Conservation (phyloP, 2,888 invertebrate species). For the Isoperla grammatica region DNA sequence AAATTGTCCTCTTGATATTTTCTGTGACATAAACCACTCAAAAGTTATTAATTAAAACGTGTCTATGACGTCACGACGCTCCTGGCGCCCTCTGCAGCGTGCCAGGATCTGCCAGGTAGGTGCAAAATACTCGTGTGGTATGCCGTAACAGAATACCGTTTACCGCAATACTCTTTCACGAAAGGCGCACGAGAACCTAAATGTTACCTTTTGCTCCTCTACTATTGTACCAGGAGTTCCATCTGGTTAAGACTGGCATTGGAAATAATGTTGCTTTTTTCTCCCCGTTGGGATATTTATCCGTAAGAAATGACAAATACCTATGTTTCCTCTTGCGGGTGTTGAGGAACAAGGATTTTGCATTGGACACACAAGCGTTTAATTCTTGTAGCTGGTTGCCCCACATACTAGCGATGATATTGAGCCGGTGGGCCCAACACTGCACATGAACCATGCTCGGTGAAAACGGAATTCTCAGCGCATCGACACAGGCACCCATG, state of each 20-base stretch:
- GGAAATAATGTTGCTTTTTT: not conserved
- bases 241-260: not conserved
- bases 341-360: not conserved
- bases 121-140: no score
- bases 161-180: no score
- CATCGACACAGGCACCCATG: not conserved
- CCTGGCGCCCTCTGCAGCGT: no score
- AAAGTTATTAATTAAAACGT: no score
- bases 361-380: not conserved
- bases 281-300: not conserved
- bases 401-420: constrained; percentile 8
- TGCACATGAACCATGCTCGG: not conserved
- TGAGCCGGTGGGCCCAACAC: constrained; percentile 7
- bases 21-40: no score
- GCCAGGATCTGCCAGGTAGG: no score
- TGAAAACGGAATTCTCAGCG: not conserved
- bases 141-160: no score
- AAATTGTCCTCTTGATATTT: no score
- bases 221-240: not conserved
- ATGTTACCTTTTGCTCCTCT: no score
- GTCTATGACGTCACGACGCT: no score
- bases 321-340: not conserved
- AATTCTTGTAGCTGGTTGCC: not conserved
- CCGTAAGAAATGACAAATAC: not conserved
- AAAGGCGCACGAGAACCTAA: no score